A percentile compares a stretch with the other conserved stretches of the same genome.
These are phyloP conservation scores for Gymnoscopelus braueri DNA, from an alignment of 2,797 vertebrate species.

Conservation along the genomic window DNA sequence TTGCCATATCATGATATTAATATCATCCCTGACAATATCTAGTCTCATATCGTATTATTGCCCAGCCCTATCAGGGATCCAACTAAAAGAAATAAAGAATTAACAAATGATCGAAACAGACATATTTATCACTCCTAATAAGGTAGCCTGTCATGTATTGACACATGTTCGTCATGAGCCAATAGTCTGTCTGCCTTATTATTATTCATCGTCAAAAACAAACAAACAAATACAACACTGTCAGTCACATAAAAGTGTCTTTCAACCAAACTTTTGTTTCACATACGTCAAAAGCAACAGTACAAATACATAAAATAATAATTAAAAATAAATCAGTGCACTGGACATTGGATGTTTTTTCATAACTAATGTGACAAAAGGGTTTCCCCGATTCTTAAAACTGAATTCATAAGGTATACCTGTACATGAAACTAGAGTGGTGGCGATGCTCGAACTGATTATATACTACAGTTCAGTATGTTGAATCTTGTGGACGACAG, in stretches of 20 bases:
- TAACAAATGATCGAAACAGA: constrained; percentile 22
- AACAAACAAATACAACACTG: constrained; percentile 15
- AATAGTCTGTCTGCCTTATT: constrained; percentile 25
- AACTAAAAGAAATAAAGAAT: not conserved
- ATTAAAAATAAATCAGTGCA: constrained; percentile 71
- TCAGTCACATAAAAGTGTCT: constrained; percentile 21
- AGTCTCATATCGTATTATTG: too few relatives aligned
- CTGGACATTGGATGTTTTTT: constrained; percentile 58
- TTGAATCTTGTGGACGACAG: constrained; percentile 48
- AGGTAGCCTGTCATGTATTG: constrained; percentile 47
- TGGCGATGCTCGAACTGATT: constrained; percentile 34
- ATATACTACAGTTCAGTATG: constrained; percentile 25
- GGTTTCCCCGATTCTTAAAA: constrained; percentile 12
- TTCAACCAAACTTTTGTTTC: not conserved
- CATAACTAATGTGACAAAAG: constrained; percentile 38
- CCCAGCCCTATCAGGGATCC: too few relatives aligned
- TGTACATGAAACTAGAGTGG: constrained; percentile 23
- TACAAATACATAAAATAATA: constrained; percentile 36
- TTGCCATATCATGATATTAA: too few relatives aligned
- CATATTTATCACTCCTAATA: constrained; percentile 16
- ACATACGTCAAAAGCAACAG: constrained; percentile 50
- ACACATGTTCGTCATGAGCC: constrained; percentile 33
- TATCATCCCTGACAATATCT: too few relatives aligned
- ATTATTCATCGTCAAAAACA: constrained; percentile 24
- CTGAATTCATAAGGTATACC: constrained; percentile 29